A percentile compares a stretch with the other conserved stretches of the same genome.
Conservation (phyloP, 2,797 vertebrate genomes). For the Chloroceryle amazona region DNA sequence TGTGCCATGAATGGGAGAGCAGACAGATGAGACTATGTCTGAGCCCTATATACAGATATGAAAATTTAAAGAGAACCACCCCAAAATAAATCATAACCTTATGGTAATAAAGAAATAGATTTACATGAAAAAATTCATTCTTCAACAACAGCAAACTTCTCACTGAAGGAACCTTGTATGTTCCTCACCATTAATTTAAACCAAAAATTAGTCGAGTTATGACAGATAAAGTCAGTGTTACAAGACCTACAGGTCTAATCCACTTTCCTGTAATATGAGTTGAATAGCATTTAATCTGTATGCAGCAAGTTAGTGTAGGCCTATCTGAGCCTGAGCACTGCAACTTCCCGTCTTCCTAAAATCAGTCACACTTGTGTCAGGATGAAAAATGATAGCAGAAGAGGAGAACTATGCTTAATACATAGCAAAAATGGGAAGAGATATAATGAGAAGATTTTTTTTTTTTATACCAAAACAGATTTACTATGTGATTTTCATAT, state of each 20-base stretch:
- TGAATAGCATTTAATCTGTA: background rate
- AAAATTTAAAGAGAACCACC: background rate
- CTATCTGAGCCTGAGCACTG: background rate
- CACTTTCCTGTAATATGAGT: background rate
- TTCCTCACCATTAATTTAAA: background rate
- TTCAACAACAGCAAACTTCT: background rate
- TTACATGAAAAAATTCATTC: conserved; percentile 6
- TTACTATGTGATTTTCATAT: background rate
- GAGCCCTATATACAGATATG: background rate
- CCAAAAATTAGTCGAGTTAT: background rate
- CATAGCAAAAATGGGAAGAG: background rate
- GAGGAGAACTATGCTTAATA: background rate
- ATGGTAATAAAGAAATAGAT: background rate
- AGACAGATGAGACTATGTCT: background rate
- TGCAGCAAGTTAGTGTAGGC: background rate
- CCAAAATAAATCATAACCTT: background rate
- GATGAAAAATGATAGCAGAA: background rate
- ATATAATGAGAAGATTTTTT: background rate
- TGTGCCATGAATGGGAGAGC: background rate
- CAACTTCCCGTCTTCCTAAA: background rate
- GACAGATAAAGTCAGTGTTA: background rate
- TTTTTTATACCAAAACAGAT: background rate
- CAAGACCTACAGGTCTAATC: background rate
- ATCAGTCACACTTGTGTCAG: background rate
- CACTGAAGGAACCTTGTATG: background rate